Conservation (phyloP, 2,113 vertebrate species). For the Sinosuthora webbiana region DNA sequence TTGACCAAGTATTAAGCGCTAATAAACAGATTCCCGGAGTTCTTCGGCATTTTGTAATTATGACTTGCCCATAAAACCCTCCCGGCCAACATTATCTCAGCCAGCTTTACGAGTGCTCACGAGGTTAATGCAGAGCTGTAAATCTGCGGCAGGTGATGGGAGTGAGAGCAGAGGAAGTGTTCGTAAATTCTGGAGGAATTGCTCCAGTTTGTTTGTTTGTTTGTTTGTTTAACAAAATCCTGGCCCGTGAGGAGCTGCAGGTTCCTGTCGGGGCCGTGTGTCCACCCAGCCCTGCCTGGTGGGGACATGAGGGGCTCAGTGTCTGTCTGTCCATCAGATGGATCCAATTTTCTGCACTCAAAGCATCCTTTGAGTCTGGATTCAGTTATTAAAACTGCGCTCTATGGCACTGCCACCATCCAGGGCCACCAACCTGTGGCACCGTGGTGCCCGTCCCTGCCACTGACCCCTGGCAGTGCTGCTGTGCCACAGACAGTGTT, state of each 20-base stretch:
- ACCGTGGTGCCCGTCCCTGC: accelerated
- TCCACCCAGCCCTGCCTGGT: background rate
- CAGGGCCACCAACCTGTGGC: background rate
- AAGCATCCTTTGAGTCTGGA: background rate
- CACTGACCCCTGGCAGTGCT: background rate
- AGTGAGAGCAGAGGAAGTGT: constrained; percentile 56
- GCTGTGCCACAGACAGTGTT: background rate
- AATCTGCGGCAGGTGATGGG: constrained; percentile 58
- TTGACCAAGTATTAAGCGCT: background rate
- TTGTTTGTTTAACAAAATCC: constrained; percentile 71
- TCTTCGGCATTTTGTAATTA: constrained; percentile 65
- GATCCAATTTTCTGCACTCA: background rate
- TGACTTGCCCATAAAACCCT: constrained; percentile 60
- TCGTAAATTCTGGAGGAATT: constrained; percentile 64
- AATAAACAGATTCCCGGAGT: constrained; percentile 36
- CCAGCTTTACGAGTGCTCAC: constrained; percentile 58
- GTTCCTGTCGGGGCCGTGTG: accelerated
- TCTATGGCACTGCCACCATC: background rate
- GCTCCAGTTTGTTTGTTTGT: constrained; percentile 69
- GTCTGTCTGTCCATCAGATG: accelerated
- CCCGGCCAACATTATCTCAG: constrained; percentile 69
- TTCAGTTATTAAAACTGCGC: background rate
- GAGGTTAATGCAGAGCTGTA: constrained; percentile 71
- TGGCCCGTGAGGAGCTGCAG: background rate
- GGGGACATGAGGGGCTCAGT: background rate